These are phyloP conservation scores for Drosophila teissieri DNA, from an alignment of 1,140 invertebrate species.

Conservation along the genomic window DNA sequence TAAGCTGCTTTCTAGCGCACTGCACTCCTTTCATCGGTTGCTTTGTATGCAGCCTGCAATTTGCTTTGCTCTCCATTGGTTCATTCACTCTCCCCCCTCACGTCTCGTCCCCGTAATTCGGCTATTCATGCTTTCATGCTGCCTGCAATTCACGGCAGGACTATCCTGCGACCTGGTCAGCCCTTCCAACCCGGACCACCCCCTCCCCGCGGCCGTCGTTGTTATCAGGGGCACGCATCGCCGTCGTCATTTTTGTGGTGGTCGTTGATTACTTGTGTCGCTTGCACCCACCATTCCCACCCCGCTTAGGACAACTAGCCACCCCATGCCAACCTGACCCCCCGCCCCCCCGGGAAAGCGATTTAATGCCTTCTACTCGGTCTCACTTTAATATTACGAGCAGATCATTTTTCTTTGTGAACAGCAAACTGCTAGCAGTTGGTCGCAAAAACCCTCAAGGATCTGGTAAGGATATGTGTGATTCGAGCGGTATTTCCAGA, in stretches of 20 bases:
- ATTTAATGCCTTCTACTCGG: no score
- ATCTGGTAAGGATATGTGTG: no score
- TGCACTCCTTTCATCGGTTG: slow-evolving; percentile 21
- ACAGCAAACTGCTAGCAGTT: no score
- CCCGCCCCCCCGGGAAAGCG: no score
- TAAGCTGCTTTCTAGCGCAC: slow-evolving; percentile 44
- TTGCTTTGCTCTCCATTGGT: slow-evolving; percentile 52
- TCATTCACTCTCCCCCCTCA: background rate
- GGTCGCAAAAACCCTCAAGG: no score
- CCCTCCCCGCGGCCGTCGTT: slow-evolving; percentile 31
- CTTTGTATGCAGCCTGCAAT: slow-evolving; percentile 70
- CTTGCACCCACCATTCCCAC: background rate
- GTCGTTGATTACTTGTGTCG: slow-evolving; percentile 57
- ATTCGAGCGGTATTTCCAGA: no score
- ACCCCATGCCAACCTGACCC: background rate
- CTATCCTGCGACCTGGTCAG: slow-evolving; percentile 26
- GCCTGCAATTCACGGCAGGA: slow-evolving; percentile 64
- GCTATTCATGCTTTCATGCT: slow-evolving; percentile 59
- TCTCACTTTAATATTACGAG: no score
- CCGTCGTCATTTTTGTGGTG: slow-evolving; percentile 37
- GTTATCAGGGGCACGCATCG: slow-evolving; percentile 70
- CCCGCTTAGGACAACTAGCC: background rate
- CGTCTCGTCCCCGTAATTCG: slow-evolving; percentile 53
- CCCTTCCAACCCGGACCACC: background rate
- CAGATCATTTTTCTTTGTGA: no score